A percentile compares a stretch with the other conserved stretches of the same genome.
Evolutionary conservation across 2,797 vertebrate species (phyloP).

Genomic region (Melanitta fusca): DNA sequence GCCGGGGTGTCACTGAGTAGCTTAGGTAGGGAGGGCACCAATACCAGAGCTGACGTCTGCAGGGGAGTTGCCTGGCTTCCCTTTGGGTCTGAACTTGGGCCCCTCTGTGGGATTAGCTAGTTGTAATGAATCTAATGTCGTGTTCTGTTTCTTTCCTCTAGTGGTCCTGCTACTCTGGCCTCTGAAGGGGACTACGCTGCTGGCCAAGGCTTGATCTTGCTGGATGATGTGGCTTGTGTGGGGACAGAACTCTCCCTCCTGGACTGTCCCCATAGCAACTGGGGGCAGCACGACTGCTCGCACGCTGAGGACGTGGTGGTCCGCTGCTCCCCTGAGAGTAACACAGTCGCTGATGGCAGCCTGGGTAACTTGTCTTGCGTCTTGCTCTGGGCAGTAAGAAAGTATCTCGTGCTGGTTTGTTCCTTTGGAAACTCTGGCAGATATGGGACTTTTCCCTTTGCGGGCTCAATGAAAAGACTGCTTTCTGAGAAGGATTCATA

Average conservation of each 20-base stretch:
- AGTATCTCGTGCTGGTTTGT: not conserved
- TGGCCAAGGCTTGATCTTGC: conserved; percentile 88
- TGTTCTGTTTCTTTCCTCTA: conserved; percentile 39
- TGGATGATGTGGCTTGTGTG: conserved; percentile 89
- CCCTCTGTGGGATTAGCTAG: conserved; percentile 51
- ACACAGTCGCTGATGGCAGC: conserved; percentile 64
- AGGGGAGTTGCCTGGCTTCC: not conserved
- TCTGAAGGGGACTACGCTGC: conserved; percentile 82
- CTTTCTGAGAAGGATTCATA: not conserved
- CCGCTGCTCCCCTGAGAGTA: conserved; percentile 83
- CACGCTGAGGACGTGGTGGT: conserved; percentile 91
- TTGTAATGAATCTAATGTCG: conserved; percentile 30
- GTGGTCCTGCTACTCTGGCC: conserved; percentile 70
- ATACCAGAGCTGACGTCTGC: not conserved
- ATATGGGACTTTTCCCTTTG: not conserved
- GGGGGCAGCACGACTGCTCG: conserved; percentile 94
- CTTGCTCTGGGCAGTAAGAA: not conserved
- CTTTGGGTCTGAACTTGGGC: not conserved
- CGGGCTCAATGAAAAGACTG: not conserved
- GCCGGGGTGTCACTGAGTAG: not conserved
- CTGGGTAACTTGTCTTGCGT: conserved; percentile 49
- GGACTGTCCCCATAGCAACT: conserved; percentile 88
- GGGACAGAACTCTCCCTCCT: conserved; percentile 88
- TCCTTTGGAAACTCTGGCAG: not conserved
- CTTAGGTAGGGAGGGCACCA: not conserved